phyloP scores from a whole-genome alignment of 2,113 vertebrate species.

The Boulengeromyrus knoepffleri region DNA sequence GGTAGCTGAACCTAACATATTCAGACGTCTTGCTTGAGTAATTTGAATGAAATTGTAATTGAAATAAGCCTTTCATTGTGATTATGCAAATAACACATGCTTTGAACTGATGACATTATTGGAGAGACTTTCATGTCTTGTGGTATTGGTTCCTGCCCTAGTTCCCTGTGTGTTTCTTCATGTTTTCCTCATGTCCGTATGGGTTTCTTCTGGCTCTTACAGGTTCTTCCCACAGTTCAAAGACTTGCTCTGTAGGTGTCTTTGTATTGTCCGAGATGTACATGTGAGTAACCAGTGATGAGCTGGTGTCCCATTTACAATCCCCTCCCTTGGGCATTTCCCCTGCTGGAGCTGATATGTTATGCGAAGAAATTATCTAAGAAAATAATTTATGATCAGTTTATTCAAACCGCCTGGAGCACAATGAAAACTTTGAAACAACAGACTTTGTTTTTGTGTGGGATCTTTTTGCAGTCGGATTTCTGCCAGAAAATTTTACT shows the following conservation, averaged over 20 bases:
- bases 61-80: not conserved
- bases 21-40: not conserved
- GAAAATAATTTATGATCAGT: not conserved
- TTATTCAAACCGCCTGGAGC: constrained; percentile 17
- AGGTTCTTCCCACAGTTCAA: not conserved
- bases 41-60: not conserved
- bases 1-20: not conserved
- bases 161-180: not conserved
- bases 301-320: not conserved
- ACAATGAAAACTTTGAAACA: not conserved
- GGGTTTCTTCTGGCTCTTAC: not conserved
- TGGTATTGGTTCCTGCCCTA: not conserved
- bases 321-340: not conserved
- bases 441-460: not conserved
- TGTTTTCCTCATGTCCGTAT: not conserved
- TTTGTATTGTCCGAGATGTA: not conserved
- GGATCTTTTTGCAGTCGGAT: not conserved
- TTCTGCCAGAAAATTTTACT: not conserved
- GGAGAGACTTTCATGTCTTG: not conserved
- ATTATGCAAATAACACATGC: not conserved
- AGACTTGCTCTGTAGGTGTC: not conserved
- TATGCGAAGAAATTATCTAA: not conserved
- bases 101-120: not conserved
- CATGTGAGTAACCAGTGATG: not conserved
- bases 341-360: not conserved